phyloP scores from a whole-genome alignment of 2,113 vertebrate species.

The Pongo pygmaeus region DNA sequence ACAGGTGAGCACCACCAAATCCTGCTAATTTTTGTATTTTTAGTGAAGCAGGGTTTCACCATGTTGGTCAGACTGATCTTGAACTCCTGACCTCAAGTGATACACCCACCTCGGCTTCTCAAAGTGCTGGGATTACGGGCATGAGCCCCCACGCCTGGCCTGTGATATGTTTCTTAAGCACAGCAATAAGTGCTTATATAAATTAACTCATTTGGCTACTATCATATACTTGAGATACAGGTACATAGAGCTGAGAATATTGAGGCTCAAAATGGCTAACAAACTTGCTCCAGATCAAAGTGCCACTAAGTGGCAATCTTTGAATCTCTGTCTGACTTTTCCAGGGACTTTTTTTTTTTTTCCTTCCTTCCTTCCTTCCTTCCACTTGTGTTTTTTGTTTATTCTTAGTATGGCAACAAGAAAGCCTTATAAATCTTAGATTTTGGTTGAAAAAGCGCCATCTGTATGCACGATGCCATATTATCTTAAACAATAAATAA shows the following conservation, averaged over 20 bases:
- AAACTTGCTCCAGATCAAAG: background rate
- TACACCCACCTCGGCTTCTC: too few relatives aligned
- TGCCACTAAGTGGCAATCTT: background rate
- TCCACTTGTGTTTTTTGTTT: background rate
- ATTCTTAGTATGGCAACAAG: background rate
- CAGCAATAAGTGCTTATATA: background rate
- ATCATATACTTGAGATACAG: background rate
- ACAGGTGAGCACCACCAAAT: too few relatives aligned
- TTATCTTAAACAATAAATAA: background rate
- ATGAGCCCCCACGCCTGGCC: too few relatives aligned
- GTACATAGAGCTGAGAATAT: background rate
- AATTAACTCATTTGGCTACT: background rate
- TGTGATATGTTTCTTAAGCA: background rate
- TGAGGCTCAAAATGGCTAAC: background rate
- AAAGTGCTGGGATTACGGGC: too few relatives aligned
- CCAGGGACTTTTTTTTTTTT: background rate
- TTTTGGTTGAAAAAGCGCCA: background rate
- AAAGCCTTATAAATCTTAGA: background rate
- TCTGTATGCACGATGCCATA: background rate
- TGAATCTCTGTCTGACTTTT: background rate
- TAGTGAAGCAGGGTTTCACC: too few relatives aligned
- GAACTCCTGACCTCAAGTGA: too few relatives aligned
- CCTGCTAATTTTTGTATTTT: too few relatives aligned
- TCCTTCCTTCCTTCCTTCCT: too few relatives aligned
- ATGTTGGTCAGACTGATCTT: too few relatives aligned